Conservation (phyloP, 53 echinoderm and acorn worm genomes). For the Luidia sarsii region DNA sequence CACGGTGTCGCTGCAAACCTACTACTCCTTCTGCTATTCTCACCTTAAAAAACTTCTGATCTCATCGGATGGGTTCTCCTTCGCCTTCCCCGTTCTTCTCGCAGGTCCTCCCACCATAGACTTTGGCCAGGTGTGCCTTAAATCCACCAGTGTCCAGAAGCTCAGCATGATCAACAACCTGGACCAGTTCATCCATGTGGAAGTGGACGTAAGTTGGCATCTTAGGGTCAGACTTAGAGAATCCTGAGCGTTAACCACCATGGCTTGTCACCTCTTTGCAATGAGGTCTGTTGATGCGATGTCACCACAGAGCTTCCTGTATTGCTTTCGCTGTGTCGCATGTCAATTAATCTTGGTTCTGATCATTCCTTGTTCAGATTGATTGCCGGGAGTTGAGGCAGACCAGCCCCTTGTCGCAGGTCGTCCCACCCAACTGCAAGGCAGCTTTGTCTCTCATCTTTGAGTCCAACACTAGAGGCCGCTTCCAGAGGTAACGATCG, state of each 20-base stretch:
- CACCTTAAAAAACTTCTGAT: too few species aligned
- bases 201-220: conserved; percentile 97
- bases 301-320: too few species aligned
- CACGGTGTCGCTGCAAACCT: too few species aligned
- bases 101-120: conserved; percentile 89
- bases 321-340: background rate
- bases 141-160: conserved; percentile 84
- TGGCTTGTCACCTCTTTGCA: too few species aligned
- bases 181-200: conserved; percentile 84
- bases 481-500: conserved; percentile 79
- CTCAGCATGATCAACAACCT: conserved; percentile 89
- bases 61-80: background rate
- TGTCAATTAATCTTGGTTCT: background rate
- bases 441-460: conserved; percentile 90
- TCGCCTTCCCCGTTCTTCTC: too few species aligned
- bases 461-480: conserved; percentile 91
- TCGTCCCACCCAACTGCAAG: conserved; percentile 89
- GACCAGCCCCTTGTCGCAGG: conserved; percentile 94
- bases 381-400: conserved; percentile 93
- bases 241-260: too few species aligned
- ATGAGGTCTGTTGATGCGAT: too few species aligned
- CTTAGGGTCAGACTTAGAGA: too few species aligned
- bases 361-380: conserved; percentile 60
- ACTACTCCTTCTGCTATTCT: too few species aligned
- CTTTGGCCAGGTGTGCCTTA: conserved; percentile 92